Percentiles rank a stretch among this genome's conserved stretches.
phyloP scores from a whole-genome alignment of 2,797 vertebrate species.

The Danio choprae region DNA sequence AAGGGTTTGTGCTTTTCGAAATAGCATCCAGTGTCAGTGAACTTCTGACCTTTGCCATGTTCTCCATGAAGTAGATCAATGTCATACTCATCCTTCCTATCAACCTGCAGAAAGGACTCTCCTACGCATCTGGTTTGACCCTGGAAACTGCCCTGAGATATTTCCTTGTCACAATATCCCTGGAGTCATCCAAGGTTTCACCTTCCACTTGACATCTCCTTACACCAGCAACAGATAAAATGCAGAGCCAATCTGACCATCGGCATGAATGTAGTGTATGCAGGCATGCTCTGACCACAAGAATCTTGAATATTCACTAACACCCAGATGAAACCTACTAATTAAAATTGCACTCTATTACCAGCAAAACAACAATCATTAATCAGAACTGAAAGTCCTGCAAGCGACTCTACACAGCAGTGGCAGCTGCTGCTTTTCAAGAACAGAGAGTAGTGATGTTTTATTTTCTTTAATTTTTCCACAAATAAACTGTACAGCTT shows the following conservation, averaged over 20 bases:
- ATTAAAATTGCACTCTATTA: not conserved
- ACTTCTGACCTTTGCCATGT: constrained; percentile 27
- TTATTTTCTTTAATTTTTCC: too few species aligned
- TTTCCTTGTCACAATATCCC: constrained; percentile 26
- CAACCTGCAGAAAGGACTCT: not conserved
- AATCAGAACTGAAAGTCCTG: not conserved
- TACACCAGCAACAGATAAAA: constrained; percentile 12
- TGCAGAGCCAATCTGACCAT: not conserved
- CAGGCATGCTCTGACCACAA: not conserved
- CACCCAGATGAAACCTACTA: not conserved
- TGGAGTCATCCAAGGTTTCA: constrained; percentile 21
- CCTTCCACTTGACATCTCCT: constrained; percentile 42
- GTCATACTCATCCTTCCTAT: not conserved
- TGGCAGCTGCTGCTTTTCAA: too few species aligned
- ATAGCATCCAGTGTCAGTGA: not conserved
- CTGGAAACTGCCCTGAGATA: constrained; percentile 3
- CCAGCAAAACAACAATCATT: not conserved
- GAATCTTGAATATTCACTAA: not conserved
- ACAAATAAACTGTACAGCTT: too few species aligned
- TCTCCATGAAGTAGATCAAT: constrained; percentile 19
- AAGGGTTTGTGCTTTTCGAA: too few species aligned
- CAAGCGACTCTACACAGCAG: too few species aligned
- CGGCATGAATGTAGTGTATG: not conserved
- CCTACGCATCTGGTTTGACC: not conserved
- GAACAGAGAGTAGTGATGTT: too few species aligned